Base-by-base conservation (phyloP, 2,888 invertebrate species). In the Oasisia sp. region DNA sequence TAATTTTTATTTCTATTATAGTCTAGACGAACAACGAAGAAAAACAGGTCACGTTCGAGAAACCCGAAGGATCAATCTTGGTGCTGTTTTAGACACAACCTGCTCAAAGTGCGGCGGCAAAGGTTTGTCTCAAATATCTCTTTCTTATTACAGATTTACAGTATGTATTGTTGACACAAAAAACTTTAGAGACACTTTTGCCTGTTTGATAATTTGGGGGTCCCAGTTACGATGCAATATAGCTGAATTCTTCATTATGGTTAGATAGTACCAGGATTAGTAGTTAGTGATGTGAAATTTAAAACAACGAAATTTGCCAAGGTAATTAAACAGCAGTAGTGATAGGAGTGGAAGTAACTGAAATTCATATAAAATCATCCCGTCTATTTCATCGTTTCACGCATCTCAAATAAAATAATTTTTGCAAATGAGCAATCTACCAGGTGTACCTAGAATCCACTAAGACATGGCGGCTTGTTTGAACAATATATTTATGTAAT, bases 21-120 rank as follows among this genome's bases (percentile, higher is more conserved):
- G 96, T 92, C 94, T 95, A 93, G 96, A 96, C 94, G 95, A 95
- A 89, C 94, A 95, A 91, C 94, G 94, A 92, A 94, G 94, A 89
- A 94, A 94, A 92, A 94, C 93, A 92, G 94, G 93, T 32, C 93
- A 93, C 91, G 92, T 93, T 44, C 93, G 93, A 58, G 94, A 94
- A 14, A 94, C 93, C 38, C 94, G 94, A 91, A 95, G 94, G 91
- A 96, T 96, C 91, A 95, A 95, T 91, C 94, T 96, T 12, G 96
- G 95, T 58, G 96, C 96, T 58, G 95, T 95, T 4, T 94, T 95
- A 32, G 95, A 96, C 93, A 96, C 96, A 27, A 95, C 94, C 0
- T 96, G 96, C 93, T 95, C 94, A 92, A 95, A 95, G 92, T 96
- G 96, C 95, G 96, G 96, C 27, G 95, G 95, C 14, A 93, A 93